These are phyloP conservation scores for Ptyas mucosa DNA, from an alignment of 2,113 vertebrate genomes.

Conservation along the genomic window DNA sequence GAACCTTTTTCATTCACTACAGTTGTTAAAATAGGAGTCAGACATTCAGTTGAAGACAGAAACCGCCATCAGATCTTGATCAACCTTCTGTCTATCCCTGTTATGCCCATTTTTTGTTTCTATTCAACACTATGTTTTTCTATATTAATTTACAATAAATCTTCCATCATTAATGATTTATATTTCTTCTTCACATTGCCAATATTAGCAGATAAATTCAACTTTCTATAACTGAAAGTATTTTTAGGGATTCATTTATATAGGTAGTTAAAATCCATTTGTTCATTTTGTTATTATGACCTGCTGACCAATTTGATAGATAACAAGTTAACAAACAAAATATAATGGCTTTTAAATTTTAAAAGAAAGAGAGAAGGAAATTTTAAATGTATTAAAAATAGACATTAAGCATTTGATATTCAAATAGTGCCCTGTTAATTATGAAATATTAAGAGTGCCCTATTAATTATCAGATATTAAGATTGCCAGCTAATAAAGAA, in stretches of 20 bases:
- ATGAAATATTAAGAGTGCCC: too few relatives aligned
- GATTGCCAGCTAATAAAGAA: background rate
- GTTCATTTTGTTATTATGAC: background rate
- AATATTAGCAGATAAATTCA: constrained; percentile 14
- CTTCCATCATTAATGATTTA: constrained; percentile 6
- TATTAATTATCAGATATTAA: background rate
- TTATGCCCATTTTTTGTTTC: constrained; percentile 8
- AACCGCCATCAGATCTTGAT: background rate
- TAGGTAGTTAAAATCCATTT: background rate
- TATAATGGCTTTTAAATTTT: background rate
- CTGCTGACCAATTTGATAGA: background rate
- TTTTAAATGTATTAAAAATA: background rate
- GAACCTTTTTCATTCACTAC: background rate
- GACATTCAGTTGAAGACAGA: background rate
- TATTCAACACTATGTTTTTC: constrained; percentile 32
- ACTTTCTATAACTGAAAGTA: accelerated
- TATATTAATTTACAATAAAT: constrained; percentile 27
- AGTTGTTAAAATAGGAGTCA: background rate
- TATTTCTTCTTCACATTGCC: constrained; percentile 14
- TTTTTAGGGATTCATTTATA: background rate
- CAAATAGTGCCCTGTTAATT: background rate
- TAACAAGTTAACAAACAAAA: background rate
- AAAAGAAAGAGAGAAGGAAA: background rate
- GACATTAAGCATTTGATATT: background rate
- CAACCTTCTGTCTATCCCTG: background rate